Evolutionary conservation across 2,888 invertebrate species (phyloP).

Genomic region (Oscheius sp.): DNA sequence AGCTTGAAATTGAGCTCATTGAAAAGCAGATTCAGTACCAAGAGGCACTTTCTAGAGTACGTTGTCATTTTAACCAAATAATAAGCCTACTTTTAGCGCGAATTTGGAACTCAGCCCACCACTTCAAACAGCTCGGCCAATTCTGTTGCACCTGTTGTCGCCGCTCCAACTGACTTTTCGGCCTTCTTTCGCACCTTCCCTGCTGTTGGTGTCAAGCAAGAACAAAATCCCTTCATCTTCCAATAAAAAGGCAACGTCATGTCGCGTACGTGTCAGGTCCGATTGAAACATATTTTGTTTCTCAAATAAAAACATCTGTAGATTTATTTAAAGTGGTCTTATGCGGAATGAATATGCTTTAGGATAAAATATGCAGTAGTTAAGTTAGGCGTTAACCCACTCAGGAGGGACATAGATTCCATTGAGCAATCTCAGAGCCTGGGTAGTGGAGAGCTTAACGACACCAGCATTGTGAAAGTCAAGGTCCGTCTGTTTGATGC

Average conservation of each 20-base stretch:
- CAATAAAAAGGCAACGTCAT: background rate
- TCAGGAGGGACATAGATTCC: background rate
- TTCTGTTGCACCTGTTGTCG: background rate
- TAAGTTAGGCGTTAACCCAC: background rate
- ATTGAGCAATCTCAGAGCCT: background rate
- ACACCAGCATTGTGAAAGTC: background rate
- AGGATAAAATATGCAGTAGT: background rate
- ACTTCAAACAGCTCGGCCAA: slow-evolving; percentile 12
- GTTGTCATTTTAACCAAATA: background rate
- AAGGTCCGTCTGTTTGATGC: background rate
- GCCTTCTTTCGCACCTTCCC: slow-evolving; percentile 7
- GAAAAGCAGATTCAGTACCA: slow-evolving; percentile 11
- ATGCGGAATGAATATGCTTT: background rate
- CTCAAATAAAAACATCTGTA: background rate
- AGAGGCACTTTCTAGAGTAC: background rate
- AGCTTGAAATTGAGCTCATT: background rate
- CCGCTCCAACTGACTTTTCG: background rate
- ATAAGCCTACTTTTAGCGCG: background rate
- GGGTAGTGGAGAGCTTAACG: background rate
- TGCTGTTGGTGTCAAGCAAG: background rate
- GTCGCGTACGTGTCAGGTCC: background rate
- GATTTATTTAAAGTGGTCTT: background rate
- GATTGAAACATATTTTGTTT: background rate
- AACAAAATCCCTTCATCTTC: background rate
- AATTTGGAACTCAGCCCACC: background rate